Base-by-base conservation (phyloP, 2,888 invertebrate genomes). In the Drosophila formosana region DNA sequence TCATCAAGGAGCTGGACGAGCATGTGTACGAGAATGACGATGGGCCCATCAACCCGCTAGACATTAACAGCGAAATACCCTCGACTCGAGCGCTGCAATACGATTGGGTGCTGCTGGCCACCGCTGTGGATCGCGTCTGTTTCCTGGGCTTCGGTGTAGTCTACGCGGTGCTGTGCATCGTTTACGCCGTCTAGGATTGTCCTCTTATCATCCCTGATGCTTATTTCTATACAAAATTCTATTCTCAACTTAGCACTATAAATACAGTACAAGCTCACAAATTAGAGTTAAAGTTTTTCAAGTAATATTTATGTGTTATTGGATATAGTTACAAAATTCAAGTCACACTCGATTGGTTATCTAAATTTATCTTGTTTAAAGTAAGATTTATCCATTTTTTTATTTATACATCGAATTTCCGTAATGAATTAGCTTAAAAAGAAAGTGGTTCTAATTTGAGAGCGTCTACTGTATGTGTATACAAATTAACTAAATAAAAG, bases 81-180 rank as follows among this genome's bases (percentile, higher is more conserved):
- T 72, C 90, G 26, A 70, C 75, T 28, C 88, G 89, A 26, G 91
- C 90, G 2, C 76, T 93, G 0, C 94, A 94, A 78, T 93, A 94
- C 37, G 95, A 95, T 84, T 95, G 95, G 95, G 91, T 94, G n/a
- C 90, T 95, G 11, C 85, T 95, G 49, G 95, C 95, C 30, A 94
- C 94, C 2, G 94, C 94, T 7, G 93, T 95, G 60, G 95, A 95
- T 91, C 93, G 95, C 56, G 88, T 95, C 51, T 93, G 93, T 4
- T 95, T 95, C 80, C 68, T 94, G 45, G 81, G 93, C 53, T 95
- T 95, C 81, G 93, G 93, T 50, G 79, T 95, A 32, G 87, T 94
- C 28, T 95, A 94, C 81, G 87, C 93, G 9, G 91, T 94, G 26
- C 61, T 92, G 61, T 89, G 88, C 56, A 79, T 90, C 47, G 68